These are phyloP conservation scores for Coreius guichenoti DNA, from an alignment of 2,797 vertebrate species.

Conservation along the genomic window DNA sequence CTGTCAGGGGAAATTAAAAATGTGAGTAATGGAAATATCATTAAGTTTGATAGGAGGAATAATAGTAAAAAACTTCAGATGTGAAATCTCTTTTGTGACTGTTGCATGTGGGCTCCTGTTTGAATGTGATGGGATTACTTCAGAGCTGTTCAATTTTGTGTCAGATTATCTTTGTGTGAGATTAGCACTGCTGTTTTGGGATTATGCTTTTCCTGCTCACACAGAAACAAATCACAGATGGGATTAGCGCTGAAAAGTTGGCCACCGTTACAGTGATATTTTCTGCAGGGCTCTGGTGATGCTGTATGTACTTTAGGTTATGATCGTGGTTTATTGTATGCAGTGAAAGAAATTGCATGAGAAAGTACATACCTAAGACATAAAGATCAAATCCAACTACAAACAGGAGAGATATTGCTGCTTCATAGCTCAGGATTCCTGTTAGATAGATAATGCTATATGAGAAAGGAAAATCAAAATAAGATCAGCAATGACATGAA, in stretches of 20 bases:
- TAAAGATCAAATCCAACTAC: neutral
- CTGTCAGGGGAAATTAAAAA: slow-evolving; percentile 58
- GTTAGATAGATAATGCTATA: neutral
- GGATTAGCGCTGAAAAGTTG: slow-evolving; percentile 44
- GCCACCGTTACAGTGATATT: neutral
- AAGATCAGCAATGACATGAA: neutral
- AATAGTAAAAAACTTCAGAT: neutral
- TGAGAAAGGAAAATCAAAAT: neutral
- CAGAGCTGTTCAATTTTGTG: slow-evolving; percentile 39
- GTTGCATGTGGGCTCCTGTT: slow-evolving; percentile 1
- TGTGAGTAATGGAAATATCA: slow-evolving; percentile 46
- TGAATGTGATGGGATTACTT: slow-evolving; percentile 33
- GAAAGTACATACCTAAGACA: neutral
- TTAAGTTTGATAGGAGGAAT: slow-evolving; percentile 29
- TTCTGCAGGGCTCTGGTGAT: neutral
- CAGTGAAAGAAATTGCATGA: neutral
- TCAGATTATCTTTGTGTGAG: slow-evolving; percentile 42
- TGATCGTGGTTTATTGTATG: slow-evolving; percentile 7
- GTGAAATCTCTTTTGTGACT: slow-evolving; percentile 29
- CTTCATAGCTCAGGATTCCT: neutral
- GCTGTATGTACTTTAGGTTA: neutral
- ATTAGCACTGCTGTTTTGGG: slow-evolving; percentile 48
- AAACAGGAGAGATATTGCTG: neutral
- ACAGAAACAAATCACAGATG: slow-evolving; percentile 45
- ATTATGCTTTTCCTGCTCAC: slow-evolving; percentile 37